Conservation (phyloP, 2,888 invertebrate genomes). For the Ypsolopha scabrella region DNA sequence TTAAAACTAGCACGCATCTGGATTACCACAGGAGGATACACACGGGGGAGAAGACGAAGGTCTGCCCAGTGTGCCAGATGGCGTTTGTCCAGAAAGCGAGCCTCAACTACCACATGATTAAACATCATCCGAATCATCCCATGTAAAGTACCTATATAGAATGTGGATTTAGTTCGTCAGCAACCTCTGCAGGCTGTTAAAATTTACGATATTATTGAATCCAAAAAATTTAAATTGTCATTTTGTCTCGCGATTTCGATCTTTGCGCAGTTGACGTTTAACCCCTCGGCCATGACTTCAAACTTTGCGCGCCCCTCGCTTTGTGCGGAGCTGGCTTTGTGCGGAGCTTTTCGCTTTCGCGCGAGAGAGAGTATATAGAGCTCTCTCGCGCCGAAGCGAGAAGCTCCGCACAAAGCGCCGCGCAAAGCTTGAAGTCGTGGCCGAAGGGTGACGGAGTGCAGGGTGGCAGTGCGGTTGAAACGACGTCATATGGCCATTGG, state of each 20-base stretch:
- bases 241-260: not conserved
- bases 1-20: conserved; percentile 12
- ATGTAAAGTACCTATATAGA: not conserved
- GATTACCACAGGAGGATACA: conserved; percentile 24
- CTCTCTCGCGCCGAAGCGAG: no score
- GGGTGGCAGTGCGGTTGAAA: no score
- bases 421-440: no score
- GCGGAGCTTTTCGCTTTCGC: no score
- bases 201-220: not conserved
- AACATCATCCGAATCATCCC: conserved; percentile 1
- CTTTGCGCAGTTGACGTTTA: not conserved
- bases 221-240: not conserved
- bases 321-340: no score
- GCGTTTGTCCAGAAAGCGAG: conserved; percentile 24
- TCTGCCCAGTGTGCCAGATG: conserved; percentile 44
- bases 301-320: not conserved
- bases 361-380: no score
- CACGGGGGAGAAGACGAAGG: conserved; percentile 42
- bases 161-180: no score
- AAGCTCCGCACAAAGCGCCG: no score
- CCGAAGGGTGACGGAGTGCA: no score
- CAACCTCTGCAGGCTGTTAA: no score
- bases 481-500: no score
- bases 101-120: conserved; percentile 8
- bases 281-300: not conserved